Base-by-base conservation (phyloP, 2,113 vertebrate species). In the Campylomormyrus numenius region DNA sequence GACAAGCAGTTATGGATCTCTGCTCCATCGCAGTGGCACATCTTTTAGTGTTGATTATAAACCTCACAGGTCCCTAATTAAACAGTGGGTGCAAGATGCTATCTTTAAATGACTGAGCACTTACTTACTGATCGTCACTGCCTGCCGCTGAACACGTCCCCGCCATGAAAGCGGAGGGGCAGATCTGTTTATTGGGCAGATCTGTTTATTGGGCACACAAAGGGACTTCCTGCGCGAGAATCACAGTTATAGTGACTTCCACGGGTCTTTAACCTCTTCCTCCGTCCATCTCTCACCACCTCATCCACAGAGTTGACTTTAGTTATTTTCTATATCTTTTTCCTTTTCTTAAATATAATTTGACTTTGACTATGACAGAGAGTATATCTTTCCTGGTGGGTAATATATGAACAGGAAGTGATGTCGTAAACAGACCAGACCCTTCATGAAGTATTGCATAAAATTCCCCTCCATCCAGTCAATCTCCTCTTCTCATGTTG, bases 51-150 rank as follows among this genome's bases (percentile, higher is more conserved):
- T 91, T 95, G 91, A 95, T 96, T 94, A 94, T 94, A 93, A 95
- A 94, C 94, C 94, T 93, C 94, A 93, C 91, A 94, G 94, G 93
- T 91, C 90, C 90, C 94, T 95, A 94, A 95, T 96, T 95, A 95
- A 95, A 94, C 90, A 88, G 53, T 92, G 88, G 70, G 89, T 90
- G 90, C 92, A 87, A 91, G 92, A 92, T 91, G 89, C 88, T 94
- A 94, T 90, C 93, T 92, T 93, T 56, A 89, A 93, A 92, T 88
- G 90, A 91, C 85, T 88, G 58, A 50, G 91, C 89, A 88, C 91
- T 91, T 93, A 95, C 95, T 95, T 92, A 94, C 91, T 86, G 91
- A 93, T 93, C 88, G 85, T 88, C 46, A 77, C 53, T 66, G 89
- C 89, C 77, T 17, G 87, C 84, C 91, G 90, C 86, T 80, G 91